Evolutionary conservation across 2,797 vertebrate genomes (phyloP).

Genomic region (Eospalax fontanierii): DNA sequence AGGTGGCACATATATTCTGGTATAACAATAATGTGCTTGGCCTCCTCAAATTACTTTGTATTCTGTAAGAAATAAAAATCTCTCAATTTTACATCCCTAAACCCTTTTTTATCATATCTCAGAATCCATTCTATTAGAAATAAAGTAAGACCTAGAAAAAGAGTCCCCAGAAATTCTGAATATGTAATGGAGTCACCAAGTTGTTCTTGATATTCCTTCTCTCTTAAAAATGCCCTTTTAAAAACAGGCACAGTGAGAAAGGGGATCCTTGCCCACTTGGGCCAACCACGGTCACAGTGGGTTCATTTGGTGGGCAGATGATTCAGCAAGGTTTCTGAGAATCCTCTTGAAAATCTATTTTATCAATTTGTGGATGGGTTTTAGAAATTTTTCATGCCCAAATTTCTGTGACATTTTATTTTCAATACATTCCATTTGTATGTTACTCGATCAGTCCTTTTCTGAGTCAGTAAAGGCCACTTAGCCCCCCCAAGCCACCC

Average conservation of each 20-base stretch:
- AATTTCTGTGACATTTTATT: neutral
- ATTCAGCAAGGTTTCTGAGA: neutral
- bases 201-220: neutral
- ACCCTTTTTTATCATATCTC: constrained; percentile 49
- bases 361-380: neutral
- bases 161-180: neutral
- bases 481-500: neutral
- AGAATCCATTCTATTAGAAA: constrained; percentile 36
- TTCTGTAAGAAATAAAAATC: constrained; percentile 54
- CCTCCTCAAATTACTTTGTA: constrained; percentile 33
- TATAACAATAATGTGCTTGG: neutral
- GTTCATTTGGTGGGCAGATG: neutral
- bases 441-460: neutral
- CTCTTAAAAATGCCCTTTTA: neutral
- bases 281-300: neutral
- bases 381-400: neutral
- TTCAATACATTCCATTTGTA: neutral
- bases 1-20: constrained; percentile 35
- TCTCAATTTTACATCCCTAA: neutral
- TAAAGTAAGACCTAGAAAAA: constrained; percentile 25
- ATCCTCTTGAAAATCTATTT: neutral
- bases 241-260: neutral
- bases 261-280: neutral
- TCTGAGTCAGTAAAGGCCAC: neutral
- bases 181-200: rapidly evolving